Percentiles rank a stretch among this genome's conserved stretches.
phyloP scores from a whole-genome alignment of 2,797 vertebrate species.

The Streptopelia turtur region DNA sequence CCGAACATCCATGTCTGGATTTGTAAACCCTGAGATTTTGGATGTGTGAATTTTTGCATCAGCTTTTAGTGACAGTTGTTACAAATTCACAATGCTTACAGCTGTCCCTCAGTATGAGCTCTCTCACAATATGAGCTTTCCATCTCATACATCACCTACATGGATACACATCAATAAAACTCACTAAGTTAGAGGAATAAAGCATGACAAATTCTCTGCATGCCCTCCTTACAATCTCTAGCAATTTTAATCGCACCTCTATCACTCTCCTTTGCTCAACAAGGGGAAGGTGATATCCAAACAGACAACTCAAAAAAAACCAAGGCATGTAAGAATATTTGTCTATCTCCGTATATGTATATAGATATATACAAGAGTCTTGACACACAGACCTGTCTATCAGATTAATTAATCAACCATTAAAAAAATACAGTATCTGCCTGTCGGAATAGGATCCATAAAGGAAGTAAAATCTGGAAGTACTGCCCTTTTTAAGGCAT shows the following conservation, averaged over 20 bases:
- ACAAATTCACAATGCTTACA: neutral
- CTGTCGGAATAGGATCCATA: neutral
- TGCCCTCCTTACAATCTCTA: neutral
- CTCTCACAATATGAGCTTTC: neutral
- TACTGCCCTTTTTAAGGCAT: neutral
- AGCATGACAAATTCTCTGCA: neutral
- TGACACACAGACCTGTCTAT: neutral
- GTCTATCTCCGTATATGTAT: neutral
- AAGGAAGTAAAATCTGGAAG: neutral
- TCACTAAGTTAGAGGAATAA: neutral
- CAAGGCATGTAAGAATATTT: rapidly evolving
- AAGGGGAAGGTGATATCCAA: neutral
- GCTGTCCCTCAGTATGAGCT: neutral
- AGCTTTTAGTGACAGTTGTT: neutral
- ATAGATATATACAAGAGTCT: neutral
- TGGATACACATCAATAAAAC: neutral
- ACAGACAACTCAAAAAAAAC: rapidly evolving
- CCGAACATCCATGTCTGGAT: neutral
- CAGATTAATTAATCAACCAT: neutral
- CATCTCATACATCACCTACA: neutral
- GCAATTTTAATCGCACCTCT: neutral
- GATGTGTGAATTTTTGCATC: neutral
- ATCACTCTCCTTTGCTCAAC: neutral
- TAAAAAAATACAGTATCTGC: neutral
- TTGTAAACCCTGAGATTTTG: neutral